Evolutionary conservation across 2,888 invertebrate genomes (phyloP), one percentile per base, ranked within the genome.

Genomic region (Apoderus coryli): DNA sequence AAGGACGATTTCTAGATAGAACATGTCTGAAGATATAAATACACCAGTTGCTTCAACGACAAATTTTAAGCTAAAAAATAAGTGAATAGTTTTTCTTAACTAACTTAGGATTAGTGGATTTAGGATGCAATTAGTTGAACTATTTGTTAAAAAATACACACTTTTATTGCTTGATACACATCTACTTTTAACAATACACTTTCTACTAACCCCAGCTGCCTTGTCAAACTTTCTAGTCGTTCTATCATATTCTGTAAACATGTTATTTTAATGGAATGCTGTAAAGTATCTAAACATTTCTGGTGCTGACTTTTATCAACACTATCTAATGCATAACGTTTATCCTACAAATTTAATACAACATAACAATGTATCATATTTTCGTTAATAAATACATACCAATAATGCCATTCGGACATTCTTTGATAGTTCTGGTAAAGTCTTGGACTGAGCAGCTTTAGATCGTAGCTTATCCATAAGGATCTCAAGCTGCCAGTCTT

Each of bases 1-100:
- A 31, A 93, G 65, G 31, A 85, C 63, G 46, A 95, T 81, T 64
- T 93, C 90, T 44, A 93, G 67, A 56, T 86, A 90, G 59, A 93
- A 93, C 90, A 92, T 90, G 53, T 93, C 93, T 0, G 89, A 89
- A 22, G 86, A 89, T 55, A 93, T 89, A 52, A 89, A 89, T 4
- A 76, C 75, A 25, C 79, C 79, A 27, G 79, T 75, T 35, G 77
- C 72, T 31, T 82, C 85, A 38, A 81, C 78, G 50, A 82, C 80
- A 58, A 89, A 88, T 54, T 89, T 88, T 32, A 90, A 64, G 22
- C 81, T 81, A 25, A 32, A 44, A 46, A 13, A 27, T 10, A 15
- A n/a, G n/a, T n/a, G n/a, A n/a, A n/a, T n/a, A n/a, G n/a, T n/a
- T n/a, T n/a, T n/a, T n/a, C n/a, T n/a, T n/a, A n/a, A n/a, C n/a